These are phyloP conservation scores for Agrochola lychnidis DNA, from an alignment of 2,888 invertebrate genomes.

Conservation along the genomic window DNA sequence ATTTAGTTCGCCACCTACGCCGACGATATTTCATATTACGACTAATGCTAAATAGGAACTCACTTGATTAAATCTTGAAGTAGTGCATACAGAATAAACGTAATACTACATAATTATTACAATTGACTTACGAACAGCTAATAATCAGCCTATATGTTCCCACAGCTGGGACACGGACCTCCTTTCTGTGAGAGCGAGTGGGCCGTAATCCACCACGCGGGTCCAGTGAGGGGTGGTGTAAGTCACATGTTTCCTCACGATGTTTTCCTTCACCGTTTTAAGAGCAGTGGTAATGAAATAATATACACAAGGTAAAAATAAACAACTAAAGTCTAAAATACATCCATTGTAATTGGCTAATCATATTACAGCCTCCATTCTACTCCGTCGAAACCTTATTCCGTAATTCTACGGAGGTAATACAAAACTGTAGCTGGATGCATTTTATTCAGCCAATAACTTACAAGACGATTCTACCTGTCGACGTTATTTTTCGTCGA, in stretches of 20 bases:
- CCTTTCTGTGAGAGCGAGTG: not conserved
- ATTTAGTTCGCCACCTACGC: too few species aligned
- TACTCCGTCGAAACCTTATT: conserved; percentile 15
- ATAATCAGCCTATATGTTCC: too few species aligned
- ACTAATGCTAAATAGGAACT: not conserved
- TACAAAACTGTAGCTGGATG: conserved; percentile 43
- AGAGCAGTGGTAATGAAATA: not conserved
- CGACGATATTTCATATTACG: too few species aligned
- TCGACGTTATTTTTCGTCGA: conserved; percentile 53
- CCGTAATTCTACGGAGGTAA: conserved; percentile 27
- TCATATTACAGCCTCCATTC: conserved; percentile 1
- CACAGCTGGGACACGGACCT: too few species aligned
- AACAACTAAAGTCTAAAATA: conserved; percentile 4
- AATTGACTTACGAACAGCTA: not conserved
- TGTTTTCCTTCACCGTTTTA: not conserved
- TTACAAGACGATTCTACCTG: conserved; percentile 51
- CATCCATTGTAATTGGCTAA: not conserved
- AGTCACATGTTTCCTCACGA: not conserved
- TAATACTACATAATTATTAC: too few species aligned
- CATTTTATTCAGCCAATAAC: conserved; percentile 62
- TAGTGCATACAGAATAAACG: not conserved
- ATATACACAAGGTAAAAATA: not conserved
- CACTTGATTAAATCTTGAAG: not conserved
- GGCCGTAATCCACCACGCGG: not conserved
- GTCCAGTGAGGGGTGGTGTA: not conserved